Base-by-base conservation (phyloP, 2,113 vertebrate genomes). In the Chloropsis hardwickii region DNA sequence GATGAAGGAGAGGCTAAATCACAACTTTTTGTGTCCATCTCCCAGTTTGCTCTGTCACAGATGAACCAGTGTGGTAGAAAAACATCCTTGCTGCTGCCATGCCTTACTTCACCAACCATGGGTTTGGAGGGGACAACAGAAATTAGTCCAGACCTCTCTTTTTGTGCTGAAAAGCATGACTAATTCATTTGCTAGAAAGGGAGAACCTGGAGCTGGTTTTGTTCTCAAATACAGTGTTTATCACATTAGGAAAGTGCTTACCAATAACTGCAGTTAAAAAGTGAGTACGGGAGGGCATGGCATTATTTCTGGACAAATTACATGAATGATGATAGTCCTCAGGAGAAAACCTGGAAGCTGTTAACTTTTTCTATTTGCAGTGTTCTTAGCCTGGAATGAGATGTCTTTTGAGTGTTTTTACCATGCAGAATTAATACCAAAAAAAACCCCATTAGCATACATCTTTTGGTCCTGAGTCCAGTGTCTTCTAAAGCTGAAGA, bases 71-170 rank as follows among this genome's bases (percentile, higher is more conserved):
- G 53, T 0, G 76, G 9, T 48, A 76, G 25, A 7, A 72, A 3
- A 72, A 14, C 2, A n/a, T 19, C 8, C 14, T 60, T 44, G 3
- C 4, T 71, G 19, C 29, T 81, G 11, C 20, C 14, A 40, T 2
- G 1, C 3, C 17, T 61, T 13, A 12, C 18, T 60, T 31, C 24
- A 39, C 1, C 5, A 12, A 2, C 20, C 3, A 0, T 22, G 7
- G 9, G 5, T 64, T 56, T 44, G 24, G 7, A 64, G 5, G 0
- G 14, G 19, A 15, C 9, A 53, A 6, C 3, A 80, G 6, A 89
- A 45, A 58, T 50, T 2, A 64, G 3, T 14, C 17, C 16, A 58
- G 7, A 58, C 2, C 3, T 53, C 31, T 58, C 3, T 50, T 7
- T 17, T 44, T 6, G 1, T 35, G 6, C 9, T 81, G 44, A 64